phyloP scores from a whole-genome alignment of 2,888 invertebrate species.

The Phyto melanocephala region DNA sequence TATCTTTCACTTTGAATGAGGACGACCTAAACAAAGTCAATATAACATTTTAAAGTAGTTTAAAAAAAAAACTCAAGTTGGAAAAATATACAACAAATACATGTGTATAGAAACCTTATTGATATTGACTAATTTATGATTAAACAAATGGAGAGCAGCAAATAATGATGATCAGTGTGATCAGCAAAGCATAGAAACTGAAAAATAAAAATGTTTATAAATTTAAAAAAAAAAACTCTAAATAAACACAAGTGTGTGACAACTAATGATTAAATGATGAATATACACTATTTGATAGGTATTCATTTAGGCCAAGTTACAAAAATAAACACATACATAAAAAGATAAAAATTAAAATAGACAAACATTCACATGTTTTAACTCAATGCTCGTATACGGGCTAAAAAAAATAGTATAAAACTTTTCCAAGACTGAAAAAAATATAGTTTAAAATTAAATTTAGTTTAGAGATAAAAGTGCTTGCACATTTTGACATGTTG shows the following conservation, averaged over 20 bases:
- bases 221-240: background rate
- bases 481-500: slow-evolving; percentile 7
- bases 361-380: background rate
- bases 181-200: slow-evolving; percentile 49
- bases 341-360: background rate
- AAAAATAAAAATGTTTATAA: slow-evolving; percentile 18
- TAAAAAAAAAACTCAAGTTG: background rate
- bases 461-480: background rate
- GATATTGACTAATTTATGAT: slow-evolving; percentile 28
- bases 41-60: background rate
- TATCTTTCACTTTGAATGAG: too few relatives aligned
- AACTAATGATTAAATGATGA: slow-evolving; percentile 39
- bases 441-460: background rate
- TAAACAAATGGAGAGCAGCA: slow-evolving; percentile 38
- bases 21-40: background rate
- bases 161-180: slow-evolving; percentile 23
- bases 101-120: background rate
- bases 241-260: slow-evolving; percentile 47
- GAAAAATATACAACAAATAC: slow-evolving; percentile 18
- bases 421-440: background rate
- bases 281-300: slow-evolving; percentile 5
- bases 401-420: slow-evolving; percentile 1
- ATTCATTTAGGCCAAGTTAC: slow-evolving; percentile 41
- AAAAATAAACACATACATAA: slow-evolving; percentile 2
- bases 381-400: slow-evolving; percentile 17